phyloP scores from a whole-genome alignment of 2,113 vertebrate species.

The Limnothrissa miodon region DNA sequence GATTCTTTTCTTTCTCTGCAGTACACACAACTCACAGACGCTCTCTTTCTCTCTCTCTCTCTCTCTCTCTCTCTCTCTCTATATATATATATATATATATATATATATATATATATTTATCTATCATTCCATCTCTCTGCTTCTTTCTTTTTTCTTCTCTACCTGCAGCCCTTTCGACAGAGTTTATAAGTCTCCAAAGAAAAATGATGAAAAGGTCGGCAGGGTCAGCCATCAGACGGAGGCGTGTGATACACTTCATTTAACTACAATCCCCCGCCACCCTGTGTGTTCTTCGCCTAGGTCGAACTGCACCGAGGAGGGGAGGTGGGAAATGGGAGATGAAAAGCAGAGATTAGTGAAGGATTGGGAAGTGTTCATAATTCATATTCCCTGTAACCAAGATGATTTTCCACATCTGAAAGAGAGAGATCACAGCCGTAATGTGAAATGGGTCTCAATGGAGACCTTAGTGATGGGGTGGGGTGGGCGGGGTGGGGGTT shows the following conservation, averaged over 20 bases:
- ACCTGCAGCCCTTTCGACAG: conserved; percentile 43
- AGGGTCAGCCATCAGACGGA: conserved; percentile 44
- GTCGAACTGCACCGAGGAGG: conserved; percentile 33
- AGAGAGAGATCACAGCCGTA: conserved; percentile 52
- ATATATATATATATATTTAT: no score
- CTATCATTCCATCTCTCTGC: not conserved
- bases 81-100: no score
- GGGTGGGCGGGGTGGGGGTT: not conserved
- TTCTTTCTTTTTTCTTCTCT: not conserved
- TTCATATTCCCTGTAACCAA: conserved; percentile 51
- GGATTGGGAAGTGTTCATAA: conserved; percentile 52
- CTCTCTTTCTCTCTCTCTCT: not conserved
- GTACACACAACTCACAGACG: not conserved
- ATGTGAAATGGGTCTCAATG: conserved; percentile 49
- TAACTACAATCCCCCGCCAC: conserved; percentile 42
- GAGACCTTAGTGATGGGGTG: conserved; percentile 44
- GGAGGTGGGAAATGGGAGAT: not conserved
- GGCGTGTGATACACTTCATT: conserved; percentile 49
- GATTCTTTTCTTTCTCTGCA: not conserved
- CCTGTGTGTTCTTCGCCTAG: conserved; percentile 40
- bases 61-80: not conserved
- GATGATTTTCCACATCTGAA: conserved; percentile 55
- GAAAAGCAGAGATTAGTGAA: conserved; percentile 41
- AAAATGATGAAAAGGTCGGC: conserved; percentile 50
- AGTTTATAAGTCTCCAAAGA: conserved; percentile 46